These are phyloP conservation scores for Thera britannica DNA, from an alignment of 2,888 invertebrate species.

Conservation along the genomic window DNA sequence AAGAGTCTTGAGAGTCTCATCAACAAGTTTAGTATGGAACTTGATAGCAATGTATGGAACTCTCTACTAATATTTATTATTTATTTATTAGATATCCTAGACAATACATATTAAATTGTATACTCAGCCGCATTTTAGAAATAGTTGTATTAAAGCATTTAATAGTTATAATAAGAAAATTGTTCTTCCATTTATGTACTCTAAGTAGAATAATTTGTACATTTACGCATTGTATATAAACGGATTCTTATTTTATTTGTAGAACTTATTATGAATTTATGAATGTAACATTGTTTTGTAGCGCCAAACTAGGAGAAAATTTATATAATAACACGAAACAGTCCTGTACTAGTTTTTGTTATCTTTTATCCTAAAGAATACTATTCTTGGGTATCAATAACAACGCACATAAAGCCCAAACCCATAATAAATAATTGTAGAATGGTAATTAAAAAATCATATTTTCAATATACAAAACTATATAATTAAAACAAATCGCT, in stretches of 20 bases:
- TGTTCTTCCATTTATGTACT: constrained; percentile 63
- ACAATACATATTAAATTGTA: constrained; percentile 3
- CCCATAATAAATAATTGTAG: too few relatives aligned
- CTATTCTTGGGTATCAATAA: too few relatives aligned
- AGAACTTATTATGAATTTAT: constrained; percentile 3
- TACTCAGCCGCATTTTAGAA: constrained; percentile 44
- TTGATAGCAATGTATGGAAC: too few relatives aligned
- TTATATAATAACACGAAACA: not conserved
- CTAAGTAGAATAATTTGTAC: constrained; percentile 32
- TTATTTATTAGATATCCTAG: not conserved
- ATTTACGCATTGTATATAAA: constrained; percentile 24
- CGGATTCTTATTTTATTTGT: constrained; percentile 11
- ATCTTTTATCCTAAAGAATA: too few relatives aligned
- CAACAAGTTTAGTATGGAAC: too few relatives aligned
- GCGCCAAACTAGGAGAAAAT: not conserved
- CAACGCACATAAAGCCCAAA: too few relatives aligned
- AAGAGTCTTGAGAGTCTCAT: too few relatives aligned
- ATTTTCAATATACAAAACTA: too few relatives aligned
- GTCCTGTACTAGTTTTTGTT: too few relatives aligned
- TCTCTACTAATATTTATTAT: not conserved
- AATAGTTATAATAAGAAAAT: constrained; percentile 59
- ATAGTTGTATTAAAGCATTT: constrained; percentile 54
- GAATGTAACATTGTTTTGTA: not conserved
- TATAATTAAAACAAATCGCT: too few relatives aligned
- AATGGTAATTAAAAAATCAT: too few relatives aligned